These are phyloP conservation scores for Notolepis coatsorum DNA, from an alignment of 2,797 vertebrate species.

Conservation along the genomic window DNA sequence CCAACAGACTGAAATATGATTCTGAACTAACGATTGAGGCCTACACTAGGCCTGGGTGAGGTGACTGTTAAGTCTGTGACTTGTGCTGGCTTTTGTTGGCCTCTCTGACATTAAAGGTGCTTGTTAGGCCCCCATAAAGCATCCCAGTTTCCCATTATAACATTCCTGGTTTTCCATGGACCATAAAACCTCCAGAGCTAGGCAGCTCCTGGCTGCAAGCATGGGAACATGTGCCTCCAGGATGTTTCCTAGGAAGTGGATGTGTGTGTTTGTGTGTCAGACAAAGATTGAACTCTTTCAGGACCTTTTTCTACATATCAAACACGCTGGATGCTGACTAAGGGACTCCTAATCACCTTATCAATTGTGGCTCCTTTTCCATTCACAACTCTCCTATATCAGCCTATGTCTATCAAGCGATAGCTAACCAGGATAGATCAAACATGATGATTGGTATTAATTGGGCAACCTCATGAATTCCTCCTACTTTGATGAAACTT, in stretches of 20 bases:
- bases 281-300: too few species aligned
- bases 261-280: conserved; percentile 1
- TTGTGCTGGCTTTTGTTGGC: conserved; percentile 40
- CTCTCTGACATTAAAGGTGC: conserved; percentile 4
- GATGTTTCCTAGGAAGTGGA: conserved; percentile 8
- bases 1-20: neutral
- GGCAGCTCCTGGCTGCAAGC: conserved; percentile 43
- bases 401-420: too few species aligned
- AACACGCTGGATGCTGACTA: too few species aligned
- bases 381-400: too few species aligned
- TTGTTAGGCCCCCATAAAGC: conserved; percentile 57
- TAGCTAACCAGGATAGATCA: too few species aligned
- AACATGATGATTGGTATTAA: too few species aligned
- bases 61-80: conserved; percentile 20
- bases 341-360: too few species aligned
- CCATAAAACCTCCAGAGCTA: conserved; percentile 46
- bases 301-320: too few species aligned
- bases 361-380: too few species aligned
- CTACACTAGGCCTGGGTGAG: conserved; percentile 9
- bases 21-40: conserved; percentile 5
- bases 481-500: too few species aligned
- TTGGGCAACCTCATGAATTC: too few species aligned
- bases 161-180: conserved; percentile 59
- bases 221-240: conserved; percentile 40
- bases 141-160: conserved; percentile 49